Conservation (phyloP, 1,140 invertebrate species). For the Stegodyphus dumicola region DNA sequence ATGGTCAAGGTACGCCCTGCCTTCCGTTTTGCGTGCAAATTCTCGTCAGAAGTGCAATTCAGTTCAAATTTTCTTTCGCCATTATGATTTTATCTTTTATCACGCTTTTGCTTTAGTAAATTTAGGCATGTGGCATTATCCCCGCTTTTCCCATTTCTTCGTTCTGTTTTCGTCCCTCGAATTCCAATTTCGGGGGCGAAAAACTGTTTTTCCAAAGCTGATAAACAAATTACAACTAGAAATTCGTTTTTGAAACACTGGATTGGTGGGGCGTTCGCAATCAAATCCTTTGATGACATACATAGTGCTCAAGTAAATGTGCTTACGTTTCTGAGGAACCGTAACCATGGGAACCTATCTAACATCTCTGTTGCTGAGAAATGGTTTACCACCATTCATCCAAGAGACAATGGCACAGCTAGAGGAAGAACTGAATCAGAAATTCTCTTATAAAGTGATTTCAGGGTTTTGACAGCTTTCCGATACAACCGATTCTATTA, state of each 20-base stretch:
- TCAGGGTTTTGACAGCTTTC: slow-evolving; percentile 30
- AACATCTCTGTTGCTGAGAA: slow-evolving; percentile 2
- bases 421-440: not conserved
- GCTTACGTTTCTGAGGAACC: too few relatives aligned
- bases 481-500: slow-evolving; percentile 14
- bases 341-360: slow-evolving; percentile 9
- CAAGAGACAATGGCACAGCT: slow-evolving; percentile 18
- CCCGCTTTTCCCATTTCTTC: too few relatives aligned
- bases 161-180: too few relatives aligned
- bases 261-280: slow-evolving; percentile 4
- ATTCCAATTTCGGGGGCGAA: slow-evolving; percentile 10
- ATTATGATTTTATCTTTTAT: slow-evolving; percentile 4
- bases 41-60: slow-evolving; percentile 34
- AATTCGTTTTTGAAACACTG: slow-evolving; percentile 1
- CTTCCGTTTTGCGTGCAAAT: slow-evolving; percentile 29
- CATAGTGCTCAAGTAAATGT: not conserved
- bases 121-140: too few relatives aligned
- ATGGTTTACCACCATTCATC: slow-evolving; percentile 15
- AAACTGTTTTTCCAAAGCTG: slow-evolving; percentile 23
- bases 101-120: slow-evolving; percentile 2
- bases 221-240: slow-evolving; percentile 39
- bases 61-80: slow-evolving; percentile 21
- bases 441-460: slow-evolving; percentile 27
- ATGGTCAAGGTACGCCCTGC: slow-evolving; percentile 10
- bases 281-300: slow-evolving; percentile 15